Evolutionary conservation across 2,888 invertebrate species (phyloP), one percentile per base, ranked within the genome.

Genomic region (Barypeithes pellucidus): DNA sequence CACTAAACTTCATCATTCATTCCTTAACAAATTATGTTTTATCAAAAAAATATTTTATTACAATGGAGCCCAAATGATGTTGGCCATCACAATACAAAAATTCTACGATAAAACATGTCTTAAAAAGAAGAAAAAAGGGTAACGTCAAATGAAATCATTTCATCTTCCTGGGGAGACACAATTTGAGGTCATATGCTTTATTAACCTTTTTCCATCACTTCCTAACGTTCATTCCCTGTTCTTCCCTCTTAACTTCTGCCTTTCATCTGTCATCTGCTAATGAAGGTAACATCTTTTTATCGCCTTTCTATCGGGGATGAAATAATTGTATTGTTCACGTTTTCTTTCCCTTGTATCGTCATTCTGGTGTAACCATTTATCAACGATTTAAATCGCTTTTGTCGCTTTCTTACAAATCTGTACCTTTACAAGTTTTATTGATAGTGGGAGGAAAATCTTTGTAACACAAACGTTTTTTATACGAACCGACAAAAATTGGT

Each of bases 221-320:
- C n/a, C 3, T n/a, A 50, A 24, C 12, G 2, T 50, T 50, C 8
- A n/a, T 4, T 24, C 24, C 20, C 1, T 0, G 12, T 12, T 50
- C 24, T 22, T 50, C n/a, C 54, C 33, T 33, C 33, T 54, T 54
- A 54, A 29, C 29, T 54, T 54, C 22, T 54, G 33, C 54, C 33
- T 54, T 54, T 54, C 54, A 54, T 54, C 54, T 33, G 54, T 54
- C 54, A 54, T 54, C 54, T 54, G 33, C 54, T 54, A 54, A 54
- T 54, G 54, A 54, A 16, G 54, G 54, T 33, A 54, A 54, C 54
- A 33, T 54, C 54, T 33, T 54, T 54, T 54, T 54, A 54, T 54
- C 54, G 29, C 54, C 33, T 14, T 14, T 24, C 33, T 20, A 12
- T 24, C n/a, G 3, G 54, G 54, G 16, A 54, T 33, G 16, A 54